These are phyloP conservation scores for Syncerus caffer DNA, from an alignment of 2,797 vertebrate genomes.

Conservation along the genomic window DNA sequence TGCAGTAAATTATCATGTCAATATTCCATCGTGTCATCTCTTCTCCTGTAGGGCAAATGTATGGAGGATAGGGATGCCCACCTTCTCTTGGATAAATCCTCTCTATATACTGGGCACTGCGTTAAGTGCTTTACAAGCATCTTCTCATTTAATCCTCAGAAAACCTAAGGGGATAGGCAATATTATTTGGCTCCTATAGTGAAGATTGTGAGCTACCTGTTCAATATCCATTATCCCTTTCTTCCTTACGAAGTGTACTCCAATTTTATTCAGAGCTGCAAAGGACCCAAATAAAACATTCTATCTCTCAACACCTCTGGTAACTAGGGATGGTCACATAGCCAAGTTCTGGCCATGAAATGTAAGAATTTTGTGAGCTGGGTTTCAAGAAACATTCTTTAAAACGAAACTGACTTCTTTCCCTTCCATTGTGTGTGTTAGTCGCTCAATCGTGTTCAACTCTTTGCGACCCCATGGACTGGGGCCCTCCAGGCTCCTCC, in stretches of 20 bases:
- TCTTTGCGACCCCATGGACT: neutral
- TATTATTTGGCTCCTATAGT: neutral
- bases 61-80: neutral
- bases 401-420: neutral
- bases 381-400: neutral
- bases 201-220: neutral
- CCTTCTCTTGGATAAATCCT: neutral
- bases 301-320: neutral
- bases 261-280: neutral
- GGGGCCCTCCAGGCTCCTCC: no score
- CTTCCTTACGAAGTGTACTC: neutral
- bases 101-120: neutral
- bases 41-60: neutral
- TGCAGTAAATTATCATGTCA: fast-evolving
- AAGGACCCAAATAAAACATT: neutral
- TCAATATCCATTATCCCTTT: neutral
- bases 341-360: neutral
- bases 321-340: neutral
- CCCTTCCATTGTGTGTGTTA: neutral
- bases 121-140: neutral
- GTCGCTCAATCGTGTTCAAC: fast-evolving
- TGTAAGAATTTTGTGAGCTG: neutral
- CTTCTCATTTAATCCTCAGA: neutral
- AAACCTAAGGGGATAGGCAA: neutral
- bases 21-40: neutral